phyloP scores from a whole-genome alignment of 2,888 invertebrate genomes.

The Marasmarcha lunaedactyla region DNA sequence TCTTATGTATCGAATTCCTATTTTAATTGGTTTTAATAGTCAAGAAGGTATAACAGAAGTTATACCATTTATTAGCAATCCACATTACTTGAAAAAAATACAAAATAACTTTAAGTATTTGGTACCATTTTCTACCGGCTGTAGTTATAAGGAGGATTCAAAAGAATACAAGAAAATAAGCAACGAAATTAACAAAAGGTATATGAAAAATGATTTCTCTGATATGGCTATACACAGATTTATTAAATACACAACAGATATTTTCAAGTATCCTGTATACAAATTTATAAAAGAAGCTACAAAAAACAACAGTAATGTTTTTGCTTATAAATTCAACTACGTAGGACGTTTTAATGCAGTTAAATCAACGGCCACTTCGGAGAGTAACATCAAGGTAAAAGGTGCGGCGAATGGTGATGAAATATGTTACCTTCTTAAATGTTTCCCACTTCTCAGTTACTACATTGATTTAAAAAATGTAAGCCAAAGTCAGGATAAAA shows the following conservation, averaged over 20 bases:
- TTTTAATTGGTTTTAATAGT: conserved; percentile 61
- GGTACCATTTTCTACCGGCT: conserved; percentile 46
- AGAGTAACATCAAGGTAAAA: conserved; percentile 27
- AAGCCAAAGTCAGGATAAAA: conserved; percentile 30
- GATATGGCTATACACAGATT: conserved; percentile 36
- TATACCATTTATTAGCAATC: conserved; percentile 47
- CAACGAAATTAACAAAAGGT: conserved; percentile 33
- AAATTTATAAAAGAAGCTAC: conserved; percentile 41
- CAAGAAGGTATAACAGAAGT: conserved; percentile 59
- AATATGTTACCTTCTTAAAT: conserved; percentile 56
- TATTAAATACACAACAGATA: conserved; percentile 50
- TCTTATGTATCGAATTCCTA: conserved; percentile 24
- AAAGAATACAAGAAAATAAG: conserved; percentile 30
- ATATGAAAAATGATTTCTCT: conserved; percentile 35
- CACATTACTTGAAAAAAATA: conserved; percentile 36
- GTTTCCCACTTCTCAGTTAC: conserved; percentile 44
- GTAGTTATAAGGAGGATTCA: conserved; percentile 33
- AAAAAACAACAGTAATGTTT: conserved; percentile 26
- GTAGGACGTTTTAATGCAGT: conserved; percentile 45
- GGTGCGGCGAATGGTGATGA: conserved; percentile 63
- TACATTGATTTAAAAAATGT: conserved; percentile 33
- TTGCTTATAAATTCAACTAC: conserved; percentile 59
- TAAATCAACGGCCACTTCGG: conserved; percentile 35
- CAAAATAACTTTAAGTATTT: conserved; percentile 40
- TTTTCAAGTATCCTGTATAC: conserved; percentile 49